Evolutionary conservation across 2,888 invertebrate genomes (phyloP).

Genomic region (Galeruca laticollis): DNA sequence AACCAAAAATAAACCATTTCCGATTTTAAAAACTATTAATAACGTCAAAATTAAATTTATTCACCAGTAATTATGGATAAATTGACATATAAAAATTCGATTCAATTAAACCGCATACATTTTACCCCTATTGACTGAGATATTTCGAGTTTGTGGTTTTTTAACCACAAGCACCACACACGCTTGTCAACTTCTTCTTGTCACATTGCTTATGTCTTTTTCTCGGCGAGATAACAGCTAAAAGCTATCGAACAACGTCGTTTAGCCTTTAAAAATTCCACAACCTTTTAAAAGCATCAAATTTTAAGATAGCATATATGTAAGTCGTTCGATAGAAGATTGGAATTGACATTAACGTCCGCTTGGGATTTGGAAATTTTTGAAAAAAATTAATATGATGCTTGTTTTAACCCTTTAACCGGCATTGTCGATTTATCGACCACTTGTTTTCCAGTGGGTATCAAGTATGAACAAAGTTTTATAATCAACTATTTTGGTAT

Average conservation of each 20-base stretch:
- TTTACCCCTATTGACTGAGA: not conserved
- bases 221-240: conserved; percentile 51
- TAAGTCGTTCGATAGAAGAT: conserved; percentile 42
- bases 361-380: not conserved
- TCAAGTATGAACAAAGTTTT: too few species aligned
- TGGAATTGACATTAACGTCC: conserved; percentile 23
- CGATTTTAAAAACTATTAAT: too few species aligned
- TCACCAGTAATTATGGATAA: too few species aligned
- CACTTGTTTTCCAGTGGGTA: too few species aligned
- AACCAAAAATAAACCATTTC: too few species aligned
- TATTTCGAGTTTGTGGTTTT: conserved; percentile 7
- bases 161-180: conserved; percentile 41
- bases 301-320: conserved; percentile 43
- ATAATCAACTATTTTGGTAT: too few species aligned
- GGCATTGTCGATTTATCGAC: too few species aligned
- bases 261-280: conserved; percentile 42
- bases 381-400: not conserved
- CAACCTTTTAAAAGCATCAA: conserved; percentile 45
- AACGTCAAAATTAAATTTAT: too few species aligned
- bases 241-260: conserved; percentile 50
- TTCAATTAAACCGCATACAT: not conserved
- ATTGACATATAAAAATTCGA: not conserved
- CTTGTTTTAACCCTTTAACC: too few species aligned
- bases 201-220: conserved; percentile 52
- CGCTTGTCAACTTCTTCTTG: conserved; percentile 57